Evolutionary conservation across 1,140 invertebrate genomes (phyloP).

Genomic region (Colletes gigas): DNA sequence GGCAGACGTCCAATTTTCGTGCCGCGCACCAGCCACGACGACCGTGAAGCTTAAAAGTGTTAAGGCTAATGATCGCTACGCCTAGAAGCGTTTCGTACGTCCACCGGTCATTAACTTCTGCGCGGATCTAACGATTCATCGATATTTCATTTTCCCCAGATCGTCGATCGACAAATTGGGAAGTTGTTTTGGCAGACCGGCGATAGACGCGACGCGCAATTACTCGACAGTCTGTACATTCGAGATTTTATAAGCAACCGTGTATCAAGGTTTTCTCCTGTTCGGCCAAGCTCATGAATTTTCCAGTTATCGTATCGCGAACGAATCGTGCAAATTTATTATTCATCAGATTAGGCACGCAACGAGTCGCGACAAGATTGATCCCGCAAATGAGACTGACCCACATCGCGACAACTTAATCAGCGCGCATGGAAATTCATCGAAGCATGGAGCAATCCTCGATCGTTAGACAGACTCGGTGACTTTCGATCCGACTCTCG

Average conservation of each 20-base stretch:
- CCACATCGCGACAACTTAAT: constrained; percentile 29
- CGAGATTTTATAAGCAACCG: neutral
- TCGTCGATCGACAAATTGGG: constrained; percentile 22
- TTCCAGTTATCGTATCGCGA: constrained; percentile 8
- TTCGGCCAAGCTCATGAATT: constrained; percentile 3
- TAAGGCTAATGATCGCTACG: constrained; percentile 46
- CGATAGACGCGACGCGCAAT: neutral
- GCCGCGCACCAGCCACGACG: constrained; percentile 17
- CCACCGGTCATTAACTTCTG: constrained; percentile 40
- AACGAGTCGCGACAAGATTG: constrained; percentile 1
- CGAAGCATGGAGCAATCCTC: constrained; percentile 5
- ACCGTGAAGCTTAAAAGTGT: constrained; percentile 56
- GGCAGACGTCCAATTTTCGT: constrained; percentile 59
- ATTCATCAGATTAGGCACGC: constrained; percentile 22
- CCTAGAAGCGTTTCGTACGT: constrained; percentile 17
- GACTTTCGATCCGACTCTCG: neutral
- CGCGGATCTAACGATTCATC: neutral
- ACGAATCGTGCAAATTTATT: constrained; percentile 26
- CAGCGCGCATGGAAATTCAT: neutral
- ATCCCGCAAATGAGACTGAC: constrained; percentile 16
- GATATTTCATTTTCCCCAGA: neutral
- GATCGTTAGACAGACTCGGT: neutral
- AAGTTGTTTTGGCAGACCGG: neutral
- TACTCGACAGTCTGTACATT: neutral
- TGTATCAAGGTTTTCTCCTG: neutral